Percentiles rank a stretch among this genome's conserved stretches.
Conservation (phyloP, 2,888 invertebrate species). For the Ommatoiulus sabulosus region DNA sequence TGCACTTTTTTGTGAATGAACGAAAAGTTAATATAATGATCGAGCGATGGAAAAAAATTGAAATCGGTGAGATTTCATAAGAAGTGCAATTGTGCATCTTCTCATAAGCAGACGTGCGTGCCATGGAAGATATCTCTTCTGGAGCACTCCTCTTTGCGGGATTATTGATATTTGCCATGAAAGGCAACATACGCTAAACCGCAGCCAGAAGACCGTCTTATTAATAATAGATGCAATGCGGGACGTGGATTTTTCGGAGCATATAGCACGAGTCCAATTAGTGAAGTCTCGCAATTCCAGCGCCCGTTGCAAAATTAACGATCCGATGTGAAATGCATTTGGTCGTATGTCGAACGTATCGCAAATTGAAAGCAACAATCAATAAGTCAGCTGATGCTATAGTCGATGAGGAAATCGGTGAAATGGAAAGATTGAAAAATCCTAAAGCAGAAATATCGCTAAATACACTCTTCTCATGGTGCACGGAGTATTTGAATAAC, state of each 20-base stretch:
- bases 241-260: background rate
- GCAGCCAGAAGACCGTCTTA: background rate
- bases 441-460: constrained; percentile 18
- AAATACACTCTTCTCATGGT: too few species aligned
- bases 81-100: too few species aligned
- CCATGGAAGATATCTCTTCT: background rate
- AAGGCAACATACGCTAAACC: background rate
- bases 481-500: background rate
- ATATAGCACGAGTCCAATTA: background rate
- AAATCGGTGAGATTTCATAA: background rate
- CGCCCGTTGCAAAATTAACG: background rate
- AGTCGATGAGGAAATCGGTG: background rate
- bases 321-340: background rate
- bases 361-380: constrained; percentile 19
- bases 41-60: background rate
- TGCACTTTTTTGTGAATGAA: background rate
- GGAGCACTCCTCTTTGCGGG: background rate
- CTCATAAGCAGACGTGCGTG: background rate
- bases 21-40: background rate
- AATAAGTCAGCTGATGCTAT: background rate
- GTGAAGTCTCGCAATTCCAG: background rate
- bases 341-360: background rate
- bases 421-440: background rate
- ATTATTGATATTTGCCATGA: background rate
- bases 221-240: background rate